Evolutionary conservation across 2,888 invertebrate species (phyloP).

Genomic region (Lepidocyrtinus sp.): DNA sequence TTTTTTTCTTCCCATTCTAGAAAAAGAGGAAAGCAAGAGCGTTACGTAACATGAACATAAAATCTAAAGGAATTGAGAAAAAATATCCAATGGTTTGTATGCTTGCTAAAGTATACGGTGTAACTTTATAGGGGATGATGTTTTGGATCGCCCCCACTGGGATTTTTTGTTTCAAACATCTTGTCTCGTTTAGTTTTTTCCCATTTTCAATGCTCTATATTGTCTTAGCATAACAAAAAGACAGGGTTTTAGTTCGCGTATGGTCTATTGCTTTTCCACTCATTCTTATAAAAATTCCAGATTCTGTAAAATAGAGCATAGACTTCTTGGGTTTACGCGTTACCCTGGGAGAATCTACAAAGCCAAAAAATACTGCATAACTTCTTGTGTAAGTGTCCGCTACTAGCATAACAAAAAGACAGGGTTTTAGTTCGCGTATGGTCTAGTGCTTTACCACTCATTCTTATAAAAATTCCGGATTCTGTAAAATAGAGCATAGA

Average conservation of each 20-base stretch:
- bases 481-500: too few relatives aligned
- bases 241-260: background rate
- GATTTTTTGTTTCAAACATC: conserved; percentile 62
- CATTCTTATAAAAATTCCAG: too few relatives aligned
- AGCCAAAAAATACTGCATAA: background rate
- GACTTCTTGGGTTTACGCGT: too few relatives aligned
- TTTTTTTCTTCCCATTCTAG: conserved; percentile 23
- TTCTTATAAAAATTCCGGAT: too few relatives aligned
- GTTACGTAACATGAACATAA: conserved; percentile 18
- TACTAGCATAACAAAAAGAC: background rate
- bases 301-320: too few relatives aligned
- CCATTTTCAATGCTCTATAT: background rate
- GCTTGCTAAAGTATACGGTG: conserved; percentile 3
- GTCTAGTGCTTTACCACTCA: too few relatives aligned
- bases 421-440: background rate
- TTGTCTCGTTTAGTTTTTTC: conserved; percentile 27
- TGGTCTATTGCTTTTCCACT: too few relatives aligned
- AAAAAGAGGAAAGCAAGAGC: conserved; percentile 22
- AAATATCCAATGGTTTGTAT: conserved; percentile 41
- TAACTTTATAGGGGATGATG: conserved; percentile 64
- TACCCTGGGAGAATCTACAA: too few relatives aligned
- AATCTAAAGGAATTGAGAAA: conserved; percentile 33
- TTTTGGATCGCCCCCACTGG: conserved; percentile 65
- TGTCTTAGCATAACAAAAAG: background rate
- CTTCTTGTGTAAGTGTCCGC: too few relatives aligned